phyloP scores from a whole-genome alignment of 1,140 invertebrate species.

The Carcinoscorpius rotundicauda region DNA sequence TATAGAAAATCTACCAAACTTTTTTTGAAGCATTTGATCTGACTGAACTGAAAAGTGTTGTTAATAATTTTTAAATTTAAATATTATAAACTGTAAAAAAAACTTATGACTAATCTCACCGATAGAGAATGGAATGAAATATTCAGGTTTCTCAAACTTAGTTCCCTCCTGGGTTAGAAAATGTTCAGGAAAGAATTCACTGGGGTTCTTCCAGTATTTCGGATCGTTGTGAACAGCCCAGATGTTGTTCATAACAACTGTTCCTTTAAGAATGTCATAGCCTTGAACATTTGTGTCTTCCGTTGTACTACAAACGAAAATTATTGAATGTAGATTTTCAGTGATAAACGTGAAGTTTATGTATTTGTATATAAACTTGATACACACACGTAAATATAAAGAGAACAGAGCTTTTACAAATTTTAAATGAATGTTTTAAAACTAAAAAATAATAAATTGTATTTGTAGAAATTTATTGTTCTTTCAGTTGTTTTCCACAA shows the following conservation, averaged over 20 bases:
- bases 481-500: no score
- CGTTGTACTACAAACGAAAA: conserved; percentile 6
- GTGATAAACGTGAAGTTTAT: no score
- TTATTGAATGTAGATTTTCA: not conserved
- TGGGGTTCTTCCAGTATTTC: conserved; percentile 51
- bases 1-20: no score
- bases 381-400: no score
- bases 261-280: conserved; percentile 19
- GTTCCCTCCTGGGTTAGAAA: conserved; percentile 32
- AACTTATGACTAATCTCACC: conserved; percentile 17
- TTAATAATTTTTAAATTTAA: not conserved
- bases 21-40: no score
- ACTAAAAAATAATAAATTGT: no score
- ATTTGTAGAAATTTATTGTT: no score
- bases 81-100: no score
- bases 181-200: conserved; percentile 54
- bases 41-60: not conserved
- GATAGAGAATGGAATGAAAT: conserved; percentile 27
- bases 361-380: no score
- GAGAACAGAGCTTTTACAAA: no score
- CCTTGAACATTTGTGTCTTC: conserved; percentile 22
- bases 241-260: conserved; percentile 48
- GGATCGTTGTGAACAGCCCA: conserved; percentile 54
- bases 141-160: conserved; percentile 18
- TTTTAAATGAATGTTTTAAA: no score